Evolutionary conservation across 2,797 vertebrate genomes (phyloP), one percentile per base, ranked within the genome.

Genomic region (Odontamblyopus rebecca): DNA sequence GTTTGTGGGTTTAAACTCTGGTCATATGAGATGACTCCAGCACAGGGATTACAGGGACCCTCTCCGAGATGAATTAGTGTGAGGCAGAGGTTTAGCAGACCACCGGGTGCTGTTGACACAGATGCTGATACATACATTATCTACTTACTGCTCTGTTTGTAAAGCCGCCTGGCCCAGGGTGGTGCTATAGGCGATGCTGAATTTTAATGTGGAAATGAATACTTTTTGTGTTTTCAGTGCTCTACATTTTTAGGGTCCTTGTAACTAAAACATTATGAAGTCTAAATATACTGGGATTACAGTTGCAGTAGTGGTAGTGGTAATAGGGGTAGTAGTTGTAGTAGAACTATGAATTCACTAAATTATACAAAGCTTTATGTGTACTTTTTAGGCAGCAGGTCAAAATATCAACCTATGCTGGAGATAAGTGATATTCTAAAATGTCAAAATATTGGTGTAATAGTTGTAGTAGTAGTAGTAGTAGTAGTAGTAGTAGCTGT

Each of bases 1-100:
- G 79, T 90, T 91, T 89, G 89, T 84, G 86, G 89, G 82, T 88
- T 89, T 87, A 85, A 72, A 82, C 72, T 70, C 77, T 81, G 86
- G 88, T 91, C 90, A 91, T 41, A 63, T 90, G 90, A 86, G 89
- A 87, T 89, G 87, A 87, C 83, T 91, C 73, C 83, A 67, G 80
- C 89, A 54, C n/a, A 61, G 64, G 71, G 82, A 88, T 91, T 92
- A 91, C 90, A 51, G 48, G 27, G 82, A 80, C 87, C 77, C 78
- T 86, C 77, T 11, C 72, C 87, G 86, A 75, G 65, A 68, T 68
- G 78, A 88, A 88, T 90, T 84, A 69, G 71, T 87, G 80, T 69
- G 88, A 88, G 84, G 81, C 38, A 82, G 69, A 78, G 87, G 63
- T 90, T 90, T 88, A 86, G 70, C 59, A 30, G 73, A 80, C 81